Conservation (phyloP, 2,888 invertebrate species). For the Euzetes globulus region DNA sequence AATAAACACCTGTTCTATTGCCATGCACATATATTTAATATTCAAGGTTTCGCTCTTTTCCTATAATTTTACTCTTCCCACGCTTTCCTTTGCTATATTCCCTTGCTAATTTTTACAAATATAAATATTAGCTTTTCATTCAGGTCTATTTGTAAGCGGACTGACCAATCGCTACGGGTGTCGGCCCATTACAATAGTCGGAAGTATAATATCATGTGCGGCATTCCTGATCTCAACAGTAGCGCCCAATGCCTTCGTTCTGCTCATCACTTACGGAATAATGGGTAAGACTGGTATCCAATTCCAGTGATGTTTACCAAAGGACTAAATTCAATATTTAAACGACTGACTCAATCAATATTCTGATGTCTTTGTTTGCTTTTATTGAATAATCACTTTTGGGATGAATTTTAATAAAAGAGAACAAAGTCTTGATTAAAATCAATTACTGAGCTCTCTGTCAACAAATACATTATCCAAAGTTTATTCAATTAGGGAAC, state of each 20-base stretch:
- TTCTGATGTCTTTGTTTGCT: background rate
- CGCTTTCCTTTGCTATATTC: too few species aligned
- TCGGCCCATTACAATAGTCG: constrained; percentile 83
- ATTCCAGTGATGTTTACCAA: background rate
- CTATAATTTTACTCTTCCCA: too few species aligned
- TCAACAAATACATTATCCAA: too few species aligned
- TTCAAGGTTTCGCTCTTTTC: too few species aligned
- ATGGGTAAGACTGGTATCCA: constrained; percentile 43
- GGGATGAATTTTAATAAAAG: background rate
- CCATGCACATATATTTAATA: too few species aligned
- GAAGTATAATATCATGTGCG: constrained; percentile 71
- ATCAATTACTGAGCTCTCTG: too few species aligned
- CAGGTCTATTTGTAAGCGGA: constrained; percentile 65
- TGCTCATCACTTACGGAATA: constrained; percentile 51
- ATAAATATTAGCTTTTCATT: constrained; percentile 37
- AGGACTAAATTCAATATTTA: too few species aligned
- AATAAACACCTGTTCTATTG: too few species aligned
- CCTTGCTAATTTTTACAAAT: background rate
- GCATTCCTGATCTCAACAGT: constrained; percentile 61
- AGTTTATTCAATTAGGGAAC: too few species aligned
- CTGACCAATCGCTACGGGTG: constrained; percentile 94
- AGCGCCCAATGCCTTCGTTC: constrained; percentile 48
- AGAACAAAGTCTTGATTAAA: background rate
- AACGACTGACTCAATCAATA: too few species aligned
- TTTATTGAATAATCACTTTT: background rate